These are phyloP conservation scores for Solenopsis fugax DNA, from an alignment of 1,140 invertebrate species.

Conservation along the genomic window DNA sequence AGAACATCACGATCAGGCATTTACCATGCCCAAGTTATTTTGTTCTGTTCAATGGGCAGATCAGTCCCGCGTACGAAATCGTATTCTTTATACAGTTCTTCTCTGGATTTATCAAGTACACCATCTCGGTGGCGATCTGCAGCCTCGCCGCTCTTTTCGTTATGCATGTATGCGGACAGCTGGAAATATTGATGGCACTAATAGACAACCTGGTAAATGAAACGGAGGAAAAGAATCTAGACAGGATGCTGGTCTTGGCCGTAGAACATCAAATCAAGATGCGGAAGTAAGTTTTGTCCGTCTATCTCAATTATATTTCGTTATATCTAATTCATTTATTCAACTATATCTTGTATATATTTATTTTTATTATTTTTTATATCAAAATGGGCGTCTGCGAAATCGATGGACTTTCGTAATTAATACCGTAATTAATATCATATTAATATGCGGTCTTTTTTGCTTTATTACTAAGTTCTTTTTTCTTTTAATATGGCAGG, in stretches of 20 bases:
- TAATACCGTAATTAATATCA: no score
- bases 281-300: not conserved
- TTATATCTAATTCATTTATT: not conserved
- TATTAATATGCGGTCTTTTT: not conserved
- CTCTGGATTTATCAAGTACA: conserved; percentile 71
- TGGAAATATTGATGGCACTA: conserved; percentile 75
- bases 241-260: conserved; percentile 65
- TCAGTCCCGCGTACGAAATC: conserved; percentile 71
- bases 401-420: not conserved
- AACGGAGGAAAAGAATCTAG: not conserved
- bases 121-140: conserved; percentile 66
- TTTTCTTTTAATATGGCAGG: not conserved
- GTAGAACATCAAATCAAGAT: conserved; percentile 73
- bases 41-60: conserved; percentile 65
- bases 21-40: conserved; percentile 72
- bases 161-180: conserved; percentile 76
- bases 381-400: not conserved
- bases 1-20: conserved; percentile 51
- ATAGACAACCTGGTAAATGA: conserved; percentile 37
- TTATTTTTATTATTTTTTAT: not conserved
- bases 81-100: conserved; percentile 69
- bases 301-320: not conserved
- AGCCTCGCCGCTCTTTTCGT: conserved; percentile 75
- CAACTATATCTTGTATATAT: no score
- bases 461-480: not conserved